phyloP scores from a whole-genome alignment of 2,113 vertebrate genomes.

The Plecotus auritus region DNA sequence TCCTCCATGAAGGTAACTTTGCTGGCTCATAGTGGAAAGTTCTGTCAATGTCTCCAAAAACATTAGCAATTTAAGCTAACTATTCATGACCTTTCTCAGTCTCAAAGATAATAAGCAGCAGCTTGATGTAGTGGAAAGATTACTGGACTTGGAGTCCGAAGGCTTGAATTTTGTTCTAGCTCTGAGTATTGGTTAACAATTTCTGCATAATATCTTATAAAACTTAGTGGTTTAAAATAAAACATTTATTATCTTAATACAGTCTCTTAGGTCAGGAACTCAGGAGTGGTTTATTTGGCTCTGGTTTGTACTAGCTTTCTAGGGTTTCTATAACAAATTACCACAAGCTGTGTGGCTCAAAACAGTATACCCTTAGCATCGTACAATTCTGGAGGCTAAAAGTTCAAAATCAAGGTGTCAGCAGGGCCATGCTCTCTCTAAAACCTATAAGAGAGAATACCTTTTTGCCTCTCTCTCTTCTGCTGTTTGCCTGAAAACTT shows the following conservation, averaged over 20 bases:
- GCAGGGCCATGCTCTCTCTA: neutral
- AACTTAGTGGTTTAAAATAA: neutral
- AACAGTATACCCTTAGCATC: neutral
- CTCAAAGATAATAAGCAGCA: neutral
- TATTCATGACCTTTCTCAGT: neutral
- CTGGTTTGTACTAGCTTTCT: neutral
- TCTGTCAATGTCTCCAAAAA: neutral
- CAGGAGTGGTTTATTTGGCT: neutral
- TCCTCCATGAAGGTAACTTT: neutral
- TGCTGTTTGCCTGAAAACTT: neutral
- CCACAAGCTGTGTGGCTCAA: neutral
- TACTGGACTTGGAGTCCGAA: neutral
- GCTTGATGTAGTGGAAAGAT: neutral
- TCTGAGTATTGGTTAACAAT: neutral
- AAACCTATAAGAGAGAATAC: neutral
- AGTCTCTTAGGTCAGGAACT: neutral
- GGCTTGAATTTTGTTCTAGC: neutral
- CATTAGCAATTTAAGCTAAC: neutral
- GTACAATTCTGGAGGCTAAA: neutral
- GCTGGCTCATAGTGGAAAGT: neutral
- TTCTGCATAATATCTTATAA: neutral
- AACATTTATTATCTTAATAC: neutral
- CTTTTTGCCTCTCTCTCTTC: neutral
- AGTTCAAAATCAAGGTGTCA: neutral
- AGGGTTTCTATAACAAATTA: neutral